Percentiles rank a stretch among this genome's conserved stretches.
phyloP scores from a whole-genome alignment of 2,888 invertebrate species.

The Pristionchus exspectatus region DNA sequence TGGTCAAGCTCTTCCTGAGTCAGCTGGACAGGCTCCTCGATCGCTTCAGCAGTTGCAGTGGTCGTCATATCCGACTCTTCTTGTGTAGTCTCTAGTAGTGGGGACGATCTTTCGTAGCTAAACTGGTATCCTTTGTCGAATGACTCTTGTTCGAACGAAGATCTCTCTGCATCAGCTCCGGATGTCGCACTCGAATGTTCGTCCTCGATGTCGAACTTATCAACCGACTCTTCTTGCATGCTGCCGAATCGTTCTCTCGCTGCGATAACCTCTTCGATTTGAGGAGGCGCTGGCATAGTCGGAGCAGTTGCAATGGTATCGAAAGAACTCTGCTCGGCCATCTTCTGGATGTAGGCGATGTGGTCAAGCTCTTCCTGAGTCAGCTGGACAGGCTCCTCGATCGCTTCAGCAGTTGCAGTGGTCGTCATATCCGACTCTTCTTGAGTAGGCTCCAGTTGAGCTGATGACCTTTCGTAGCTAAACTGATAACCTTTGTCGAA shows the following conservation, averaged over 20 bases:
- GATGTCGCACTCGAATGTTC: constrained; percentile 2
- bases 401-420: neutral
- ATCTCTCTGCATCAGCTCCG: constrained; percentile 26
- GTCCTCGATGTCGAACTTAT: neutral
- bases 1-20: constrained; percentile 38
- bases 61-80: neutral
- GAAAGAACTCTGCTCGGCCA: constrained; percentile 31
- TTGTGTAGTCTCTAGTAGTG: neutral
- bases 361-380: constrained; percentile 38
- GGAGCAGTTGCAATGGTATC: neutral
- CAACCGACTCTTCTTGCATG: neutral
- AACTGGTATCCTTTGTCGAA: constrained; percentile 10
- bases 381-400: constrained; percentile 3
- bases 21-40: constrained; percentile 9
- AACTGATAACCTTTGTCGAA: constrained; percentile 7
- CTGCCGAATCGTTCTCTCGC: neutral
- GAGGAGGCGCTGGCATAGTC: neutral
- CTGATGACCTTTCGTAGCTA: neutral
- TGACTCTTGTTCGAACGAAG: neutral
- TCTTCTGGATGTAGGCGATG: constrained; percentile 30
- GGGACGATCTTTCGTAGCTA: constrained; percentile 6
- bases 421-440: neutral
- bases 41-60: neutral
- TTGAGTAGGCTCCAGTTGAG: neutral
- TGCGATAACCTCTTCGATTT: neutral